Percentiles rank a stretch among this genome's conserved stretches.
Conservation (phyloP, 2,113 vertebrate species). For the Pimephales promelas region DNA sequence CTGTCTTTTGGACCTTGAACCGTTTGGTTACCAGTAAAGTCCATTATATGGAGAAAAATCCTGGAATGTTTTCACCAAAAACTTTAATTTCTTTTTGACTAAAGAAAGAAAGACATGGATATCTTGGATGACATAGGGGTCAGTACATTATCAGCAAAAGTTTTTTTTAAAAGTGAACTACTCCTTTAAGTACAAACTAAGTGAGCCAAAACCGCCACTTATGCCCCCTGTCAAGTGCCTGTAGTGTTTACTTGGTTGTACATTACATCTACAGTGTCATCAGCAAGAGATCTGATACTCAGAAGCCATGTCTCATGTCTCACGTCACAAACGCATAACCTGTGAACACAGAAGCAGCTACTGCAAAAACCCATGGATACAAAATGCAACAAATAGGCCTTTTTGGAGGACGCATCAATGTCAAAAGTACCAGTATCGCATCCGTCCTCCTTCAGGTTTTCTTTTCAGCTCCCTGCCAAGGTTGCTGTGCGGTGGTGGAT, state of each 20-base stretch:
- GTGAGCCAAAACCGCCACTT: background rate
- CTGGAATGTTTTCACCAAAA: too few relatives aligned
- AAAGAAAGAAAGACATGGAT: too few relatives aligned
- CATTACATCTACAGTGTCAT: background rate
- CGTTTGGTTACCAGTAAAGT: too few relatives aligned
- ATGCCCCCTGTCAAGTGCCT: background rate
- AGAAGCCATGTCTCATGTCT: background rate
- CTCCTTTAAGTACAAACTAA: too few relatives aligned
- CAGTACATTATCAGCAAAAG: too few relatives aligned
- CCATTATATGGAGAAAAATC: too few relatives aligned
- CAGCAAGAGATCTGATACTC: background rate
- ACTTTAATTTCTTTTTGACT: too few relatives aligned
- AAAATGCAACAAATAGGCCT: background rate
- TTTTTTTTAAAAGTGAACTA: too few relatives aligned
- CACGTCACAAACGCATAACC: background rate
- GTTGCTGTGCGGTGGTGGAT: slow-evolving; percentile 49
- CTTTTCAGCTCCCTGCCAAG: slow-evolving; percentile 44
- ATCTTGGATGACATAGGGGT: too few relatives aligned
- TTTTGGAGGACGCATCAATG: slow-evolving; percentile 49
- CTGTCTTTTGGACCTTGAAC: too few relatives aligned
- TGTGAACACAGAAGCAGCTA: background rate
- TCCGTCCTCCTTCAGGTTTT: slow-evolving; percentile 49
- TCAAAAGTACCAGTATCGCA: slow-evolving; percentile 39
- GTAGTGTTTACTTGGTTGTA: background rate
- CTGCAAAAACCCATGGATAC: background rate